Base-by-base conservation (phyloP, 2,888 invertebrate genomes). In the Parapristionchus giblindavisi region DNA sequence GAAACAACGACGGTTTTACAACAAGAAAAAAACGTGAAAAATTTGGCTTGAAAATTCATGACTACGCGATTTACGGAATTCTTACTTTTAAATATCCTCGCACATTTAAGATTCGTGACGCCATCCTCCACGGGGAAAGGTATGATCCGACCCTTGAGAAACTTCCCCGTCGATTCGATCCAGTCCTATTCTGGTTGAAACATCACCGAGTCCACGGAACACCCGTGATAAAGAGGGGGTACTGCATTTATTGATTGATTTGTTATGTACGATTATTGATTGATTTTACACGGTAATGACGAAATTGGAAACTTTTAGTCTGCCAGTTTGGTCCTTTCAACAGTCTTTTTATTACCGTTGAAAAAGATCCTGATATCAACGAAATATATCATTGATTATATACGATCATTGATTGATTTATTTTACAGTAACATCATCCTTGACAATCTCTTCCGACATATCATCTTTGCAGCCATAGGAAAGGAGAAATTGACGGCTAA, bases 121-220 rank as follows among this genome's bases (percentile, higher is more conserved):
- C 81, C 8, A 87, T 87, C 74, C 78, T 85, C 56, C 84, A 84
- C 61, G 87, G 85, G 3, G 85, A 87, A 78, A 76, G 81, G 36
- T 85, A 80, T 72, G 86, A 87, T 75, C 85, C 86, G 21, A 83
- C 85, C 0, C 72, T 87, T 68, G 85, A 87, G 73, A 83, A 82
- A 66, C 72, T 84, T 43, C 84, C 84, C 11, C 68, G 65, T 2
- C 75, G 84, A 34, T 84, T 83, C 71, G 87, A 87, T 79, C 86
- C 86, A 8, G 78, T 87, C n/a, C 70, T 87, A 48, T 87, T 87
- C 75, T 87, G 87, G 87, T 71, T 81, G 21, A 78, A 75, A 4
- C 85, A 87, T 66, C 76, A 77, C 1, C 70, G 81, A 40, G 77
- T 85, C 21, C 81, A 84, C 73, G 87, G 87, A 61, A 84, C 84